Evolutionary conservation across 2,113 vertebrate genomes (phyloP).

Genomic region (Nestor notabilis): DNA sequence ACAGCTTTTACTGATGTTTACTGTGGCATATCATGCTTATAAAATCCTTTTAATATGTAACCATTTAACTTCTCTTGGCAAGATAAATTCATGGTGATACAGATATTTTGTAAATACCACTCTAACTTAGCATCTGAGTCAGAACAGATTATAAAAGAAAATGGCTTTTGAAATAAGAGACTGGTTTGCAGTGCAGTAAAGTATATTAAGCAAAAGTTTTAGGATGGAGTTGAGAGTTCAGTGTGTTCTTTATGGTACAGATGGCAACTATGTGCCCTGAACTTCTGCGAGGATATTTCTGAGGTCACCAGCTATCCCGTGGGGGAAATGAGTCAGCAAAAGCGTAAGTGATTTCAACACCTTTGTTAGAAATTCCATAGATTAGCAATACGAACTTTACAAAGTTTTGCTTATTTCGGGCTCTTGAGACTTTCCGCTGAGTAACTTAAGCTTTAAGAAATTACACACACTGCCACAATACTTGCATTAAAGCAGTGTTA

Average conservation of each 20-base stretch:
- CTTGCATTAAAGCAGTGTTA: neutral
- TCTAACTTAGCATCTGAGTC: constrained; percentile 5
- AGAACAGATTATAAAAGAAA: constrained; percentile 19
- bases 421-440: neutral
- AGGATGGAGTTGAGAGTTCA: neutral
- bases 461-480: rapidly evolving
- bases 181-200: neutral
- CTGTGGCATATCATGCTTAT: constrained; percentile 56
- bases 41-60: constrained; percentile 71
- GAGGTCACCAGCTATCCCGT: neutral
- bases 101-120: constrained; percentile 64
- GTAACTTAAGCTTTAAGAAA: neutral
- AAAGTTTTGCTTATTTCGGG: neutral
- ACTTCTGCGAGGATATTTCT: neutral
- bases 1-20: constrained; percentile 33
- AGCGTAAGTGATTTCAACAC: constrained; percentile 40
- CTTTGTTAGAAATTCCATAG: constrained; percentile 43
- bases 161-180: neutral
- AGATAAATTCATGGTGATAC: constrained; percentile 36
- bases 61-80: constrained; percentile 63
- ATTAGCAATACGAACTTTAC: constrained; percentile 13
- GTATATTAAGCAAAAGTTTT: neutral
- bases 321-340: constrained; percentile 52
- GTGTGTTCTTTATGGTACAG: neutral
- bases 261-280: constrained; percentile 24